phyloP scores from a whole-genome alignment of 2,113 vertebrate species.

The Archilochus colubris region DNA sequence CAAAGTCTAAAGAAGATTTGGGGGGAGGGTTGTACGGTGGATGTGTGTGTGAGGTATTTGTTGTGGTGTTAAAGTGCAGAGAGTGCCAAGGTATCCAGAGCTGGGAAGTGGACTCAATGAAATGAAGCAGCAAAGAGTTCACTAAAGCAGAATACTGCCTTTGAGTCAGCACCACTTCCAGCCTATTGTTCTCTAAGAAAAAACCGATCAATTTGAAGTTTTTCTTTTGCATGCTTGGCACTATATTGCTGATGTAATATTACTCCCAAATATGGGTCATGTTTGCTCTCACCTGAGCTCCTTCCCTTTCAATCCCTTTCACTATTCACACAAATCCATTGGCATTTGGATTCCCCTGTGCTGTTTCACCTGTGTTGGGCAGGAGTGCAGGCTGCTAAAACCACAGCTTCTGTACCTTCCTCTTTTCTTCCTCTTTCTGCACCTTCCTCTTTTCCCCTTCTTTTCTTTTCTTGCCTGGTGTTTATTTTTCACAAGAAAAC shows the following conservation, averaged over 20 bases:
- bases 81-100: neutral
- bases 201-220: neutral
- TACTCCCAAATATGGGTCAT: fast-evolving
- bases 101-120: neutral
- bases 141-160: neutral
- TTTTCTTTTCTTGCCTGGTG: neutral
- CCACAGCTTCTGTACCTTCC: neutral
- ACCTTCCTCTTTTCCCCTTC: too few relatives aligned
- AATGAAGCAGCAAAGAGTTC: neutral
- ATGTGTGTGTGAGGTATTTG: neutral
- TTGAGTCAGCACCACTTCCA: neutral
- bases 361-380: neutral
- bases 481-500: neutral
- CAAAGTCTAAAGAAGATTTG: neutral
- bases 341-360: neutral
- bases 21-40: neutral
- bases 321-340: neutral
- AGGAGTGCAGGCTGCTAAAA: neutral
- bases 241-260: neutral
- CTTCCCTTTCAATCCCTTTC: neutral
- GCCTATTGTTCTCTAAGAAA: neutral
- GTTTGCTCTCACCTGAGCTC: neutral
- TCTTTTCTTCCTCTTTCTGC: too few relatives aligned
- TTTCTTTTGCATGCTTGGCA: neutral
- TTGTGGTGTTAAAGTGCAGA: neutral